Conservation (phyloP, 2,888 invertebrate genomes). For the Steromphala cineraria region DNA sequence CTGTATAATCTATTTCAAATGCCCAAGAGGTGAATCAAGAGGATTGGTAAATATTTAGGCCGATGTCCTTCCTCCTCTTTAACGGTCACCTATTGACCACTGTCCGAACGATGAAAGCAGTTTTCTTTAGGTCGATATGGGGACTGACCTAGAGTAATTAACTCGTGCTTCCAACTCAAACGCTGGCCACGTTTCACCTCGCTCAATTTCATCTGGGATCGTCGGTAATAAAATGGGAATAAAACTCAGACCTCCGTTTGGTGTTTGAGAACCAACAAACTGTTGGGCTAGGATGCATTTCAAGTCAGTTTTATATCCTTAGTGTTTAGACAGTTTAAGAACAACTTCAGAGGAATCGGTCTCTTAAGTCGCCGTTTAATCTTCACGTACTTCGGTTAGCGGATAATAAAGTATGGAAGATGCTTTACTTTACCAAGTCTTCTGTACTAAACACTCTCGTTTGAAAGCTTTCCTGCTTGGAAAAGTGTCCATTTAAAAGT, state of each 20-base stretch:
- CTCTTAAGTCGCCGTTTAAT: not conserved
- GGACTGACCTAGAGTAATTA: not conserved
- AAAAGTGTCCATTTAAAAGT: too few relatives aligned
- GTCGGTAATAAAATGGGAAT: slow-evolving; percentile 6
- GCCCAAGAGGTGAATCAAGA: too few relatives aligned
- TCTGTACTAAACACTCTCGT: too few relatives aligned
- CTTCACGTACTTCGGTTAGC: too few relatives aligned
- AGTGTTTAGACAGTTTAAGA: slow-evolving; percentile 14
- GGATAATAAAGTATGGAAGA: too few relatives aligned
- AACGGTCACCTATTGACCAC: too few relatives aligned
- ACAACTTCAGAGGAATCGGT: not conserved
- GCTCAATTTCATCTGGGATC: slow-evolving; percentile 5
- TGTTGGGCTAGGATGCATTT: not conserved
- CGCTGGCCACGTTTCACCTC: not conserved
- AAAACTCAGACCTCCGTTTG: not conserved
- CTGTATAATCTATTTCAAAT: too few relatives aligned
- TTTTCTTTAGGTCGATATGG: not conserved
- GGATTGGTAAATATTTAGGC: too few relatives aligned
- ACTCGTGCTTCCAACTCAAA: not conserved
- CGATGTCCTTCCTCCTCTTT: too few relatives aligned
- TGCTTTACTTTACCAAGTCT: too few relatives aligned
- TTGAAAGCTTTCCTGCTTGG: too few relatives aligned
- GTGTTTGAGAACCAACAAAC: not conserved
- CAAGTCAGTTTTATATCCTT: not conserved
- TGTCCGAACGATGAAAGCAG: too few relatives aligned